These are phyloP conservation scores for Albula goreensis DNA, from an alignment of 2,113 vertebrate species.

Conservation along the genomic window DNA sequence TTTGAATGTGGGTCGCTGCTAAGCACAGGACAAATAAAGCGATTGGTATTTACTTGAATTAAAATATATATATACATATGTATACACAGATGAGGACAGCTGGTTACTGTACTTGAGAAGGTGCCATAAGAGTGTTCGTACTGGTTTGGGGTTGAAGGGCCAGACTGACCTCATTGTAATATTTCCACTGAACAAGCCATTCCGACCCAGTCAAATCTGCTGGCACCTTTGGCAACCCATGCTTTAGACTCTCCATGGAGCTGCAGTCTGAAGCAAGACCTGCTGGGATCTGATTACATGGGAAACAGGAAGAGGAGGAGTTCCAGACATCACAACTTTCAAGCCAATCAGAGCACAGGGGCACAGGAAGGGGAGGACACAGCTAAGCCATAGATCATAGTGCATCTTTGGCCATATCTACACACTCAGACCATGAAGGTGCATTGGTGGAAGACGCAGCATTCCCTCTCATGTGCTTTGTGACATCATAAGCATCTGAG, in stretches of 20 bases:
- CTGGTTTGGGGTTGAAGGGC: neutral
- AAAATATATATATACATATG: neutral
- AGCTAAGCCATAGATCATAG: neutral
- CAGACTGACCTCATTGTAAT: conserved; percentile 5
- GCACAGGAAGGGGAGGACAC: neutral
- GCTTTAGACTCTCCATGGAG: conserved; percentile 18
- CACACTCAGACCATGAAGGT: conserved; percentile 1
- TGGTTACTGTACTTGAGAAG: neutral
- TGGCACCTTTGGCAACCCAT: neutral
- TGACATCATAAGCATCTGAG: neutral
- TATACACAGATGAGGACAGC: neutral
- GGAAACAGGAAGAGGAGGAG: neutral
- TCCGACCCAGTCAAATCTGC: neutral
- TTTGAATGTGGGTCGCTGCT: neutral
- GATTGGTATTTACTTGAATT: conserved; percentile 28
- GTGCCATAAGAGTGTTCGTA: neutral
- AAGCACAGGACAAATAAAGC: neutral
- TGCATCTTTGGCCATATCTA: neutral
- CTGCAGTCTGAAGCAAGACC: neutral
- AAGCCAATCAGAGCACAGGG: conserved; percentile 4
- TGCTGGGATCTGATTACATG: neutral
- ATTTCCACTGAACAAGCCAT: conserved; percentile 11
- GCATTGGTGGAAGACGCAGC: neutral
- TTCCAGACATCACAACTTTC: neutral
- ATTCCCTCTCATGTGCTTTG: neutral